phyloP scores from a whole-genome alignment of 1,140 invertebrate species.

The Chrysoperla carnea region DNA sequence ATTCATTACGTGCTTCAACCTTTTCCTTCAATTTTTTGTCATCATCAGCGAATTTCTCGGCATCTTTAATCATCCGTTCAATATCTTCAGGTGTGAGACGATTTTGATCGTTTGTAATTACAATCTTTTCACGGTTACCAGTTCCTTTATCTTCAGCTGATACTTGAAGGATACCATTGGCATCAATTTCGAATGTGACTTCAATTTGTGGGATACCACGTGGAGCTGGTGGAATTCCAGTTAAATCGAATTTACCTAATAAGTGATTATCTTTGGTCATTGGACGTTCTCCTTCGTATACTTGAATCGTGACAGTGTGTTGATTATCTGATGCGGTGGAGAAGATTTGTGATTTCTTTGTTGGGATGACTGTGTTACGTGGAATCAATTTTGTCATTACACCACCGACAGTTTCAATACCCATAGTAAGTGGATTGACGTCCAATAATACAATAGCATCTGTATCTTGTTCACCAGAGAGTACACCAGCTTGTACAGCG shows the following conservation, averaged over 20 bases:
- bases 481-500: slow-evolving; percentile 91
- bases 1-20: slow-evolving; percentile 86
- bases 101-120: slow-evolving; percentile 98
- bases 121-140: slow-evolving; percentile 95
- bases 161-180: slow-evolving; percentile 90
- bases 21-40: slow-evolving; percentile 95
- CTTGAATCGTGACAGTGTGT: slow-evolving; percentile 96
- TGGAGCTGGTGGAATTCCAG: slow-evolving; percentile 93
- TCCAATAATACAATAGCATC: slow-evolving; percentile 94
- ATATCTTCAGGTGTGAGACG: slow-evolving; percentile 93
- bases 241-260: slow-evolving; percentile 95
- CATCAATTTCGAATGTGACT: slow-evolving; percentile 98
- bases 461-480: slow-evolving; percentile 81
- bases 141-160: slow-evolving; percentile 98
- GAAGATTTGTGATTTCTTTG: slow-evolving; percentile 99
- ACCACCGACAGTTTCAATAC: slow-evolving; percentile 98
- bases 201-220: slow-evolving; percentile 98
- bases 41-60: slow-evolving; percentile 96
- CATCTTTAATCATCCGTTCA: slow-evolving; percentile 96
- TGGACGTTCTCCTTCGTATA: slow-evolving; percentile 93
- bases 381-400: slow-evolving; percentile 99
- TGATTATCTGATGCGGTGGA: slow-evolving; percentile 98
- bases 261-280: slow-evolving; percentile 99
- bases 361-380: slow-evolving; percentile 96
- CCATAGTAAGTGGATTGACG: slow-evolving; percentile 95